Percentiles rank a stretch among this genome's conserved stretches.
Conservation (phyloP, 2,888 invertebrate genomes). For the Augochlorella aurata region DNA sequence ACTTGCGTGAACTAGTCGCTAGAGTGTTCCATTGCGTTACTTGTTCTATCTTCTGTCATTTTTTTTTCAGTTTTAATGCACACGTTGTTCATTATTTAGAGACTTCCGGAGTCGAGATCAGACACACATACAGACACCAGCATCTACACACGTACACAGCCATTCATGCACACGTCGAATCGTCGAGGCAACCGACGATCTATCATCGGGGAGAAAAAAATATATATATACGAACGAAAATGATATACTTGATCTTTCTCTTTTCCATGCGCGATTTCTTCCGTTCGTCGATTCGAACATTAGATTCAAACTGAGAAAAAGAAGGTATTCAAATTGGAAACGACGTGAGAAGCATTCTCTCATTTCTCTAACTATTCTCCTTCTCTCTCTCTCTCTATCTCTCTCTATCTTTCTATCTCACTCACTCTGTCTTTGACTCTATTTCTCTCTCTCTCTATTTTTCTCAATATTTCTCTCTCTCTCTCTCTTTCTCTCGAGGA, state of each 20-base stretch:
- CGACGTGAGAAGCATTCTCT: not conserved
- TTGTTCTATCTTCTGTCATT: slow-evolving; percentile 56
- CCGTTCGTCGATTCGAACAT: not conserved
- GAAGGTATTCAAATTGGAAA: not conserved
- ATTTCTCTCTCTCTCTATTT: not conserved
- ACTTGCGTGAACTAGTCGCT: slow-evolving; percentile 63
- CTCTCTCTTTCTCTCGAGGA: not conserved
- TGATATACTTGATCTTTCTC: not conserved
- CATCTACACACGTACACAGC: not conserved
- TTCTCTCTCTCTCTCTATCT: not conserved
- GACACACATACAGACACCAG: slow-evolving; percentile 1
- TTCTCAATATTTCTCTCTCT: not conserved
- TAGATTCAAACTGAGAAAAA: not conserved
- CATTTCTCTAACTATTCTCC: not conserved
- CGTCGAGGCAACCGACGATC: slow-evolving; percentile 22
- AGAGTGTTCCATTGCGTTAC: slow-evolving; percentile 53
- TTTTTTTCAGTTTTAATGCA: slow-evolving; percentile 51
- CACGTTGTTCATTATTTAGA: slow-evolving; percentile 56
- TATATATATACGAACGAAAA: not conserved
- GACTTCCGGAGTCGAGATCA: slow-evolving; percentile 46
- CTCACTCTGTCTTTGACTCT: not conserved
- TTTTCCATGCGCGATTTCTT: not conserved
- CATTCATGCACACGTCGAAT: not conserved
- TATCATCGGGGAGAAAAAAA: slow-evolving; percentile 14
- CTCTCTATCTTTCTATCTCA: not conserved